Base-by-base conservation (phyloP, 2,113 vertebrate genomes). In the Trogon melanurus region DNA sequence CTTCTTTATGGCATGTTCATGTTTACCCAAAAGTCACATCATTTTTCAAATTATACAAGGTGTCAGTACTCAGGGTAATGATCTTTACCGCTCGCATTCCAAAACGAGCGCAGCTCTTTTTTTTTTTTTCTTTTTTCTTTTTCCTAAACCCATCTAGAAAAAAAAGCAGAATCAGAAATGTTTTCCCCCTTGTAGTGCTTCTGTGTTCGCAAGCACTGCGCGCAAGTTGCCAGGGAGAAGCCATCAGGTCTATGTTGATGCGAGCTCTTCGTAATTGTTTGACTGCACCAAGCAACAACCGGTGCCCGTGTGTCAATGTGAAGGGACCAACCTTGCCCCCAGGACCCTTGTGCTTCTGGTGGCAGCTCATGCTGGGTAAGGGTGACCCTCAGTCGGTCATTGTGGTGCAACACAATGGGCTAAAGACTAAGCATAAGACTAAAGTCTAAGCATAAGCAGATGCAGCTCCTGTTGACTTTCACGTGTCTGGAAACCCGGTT, bases 1-100 rank as follows among this genome's bases (percentile, higher is more conserved):
- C 71, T 73, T 34, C 85, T 96, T 97, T 95, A 97, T 95, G 96
- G 90, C 95, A 96, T 81, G 79, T 47, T 96, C 82, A 2, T 96
- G 90, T 98, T 97, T 97, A 95, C 69, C 56, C 69, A 95, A 97
- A 96, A 96, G 90, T 96, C 95, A 96, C 95, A 96, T 96, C 90
- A 97, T 97, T 97, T 97, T 97, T 98, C 95, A 97, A 92, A 64
- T 95, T 97, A 97, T 82, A 97, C 88, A 97, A 93, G 93, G 95
- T 97, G 97, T 96, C 96, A 95, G 93, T 95, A 38, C 84, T 56
- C 76, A 94, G 84, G 48, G 83, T 86, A 95, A 92, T 10, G 74
- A 53, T 81, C 79, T 62, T 96, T 96, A 95, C 34, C 96, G 88
- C 95, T 84, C 15, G 16, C 88, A 91, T 96, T 93, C 95, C 93